Conservation (phyloP, 2,888 invertebrate genomes). For the Pristionchus maxplancki region DNA sequence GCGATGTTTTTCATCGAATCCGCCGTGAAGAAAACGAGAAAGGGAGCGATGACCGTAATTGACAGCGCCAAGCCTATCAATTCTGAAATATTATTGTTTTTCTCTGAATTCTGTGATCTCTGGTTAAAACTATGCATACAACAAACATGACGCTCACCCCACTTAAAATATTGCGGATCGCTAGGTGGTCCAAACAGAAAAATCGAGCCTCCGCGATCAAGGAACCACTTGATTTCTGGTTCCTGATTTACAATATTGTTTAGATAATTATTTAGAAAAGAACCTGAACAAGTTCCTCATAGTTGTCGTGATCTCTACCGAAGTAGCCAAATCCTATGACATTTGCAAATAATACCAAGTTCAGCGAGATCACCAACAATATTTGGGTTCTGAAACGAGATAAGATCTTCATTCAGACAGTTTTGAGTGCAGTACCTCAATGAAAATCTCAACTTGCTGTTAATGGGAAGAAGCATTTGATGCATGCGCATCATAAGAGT, state of each 20-base stretch:
- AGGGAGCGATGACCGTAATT: neutral
- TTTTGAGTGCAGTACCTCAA: neutral
- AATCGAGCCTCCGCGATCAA: neutral
- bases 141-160: neutral
- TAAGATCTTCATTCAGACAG: neutral
- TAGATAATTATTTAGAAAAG: neutral
- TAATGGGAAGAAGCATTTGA: neutral
- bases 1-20: neutral
- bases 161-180: neutral
- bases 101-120: too few species aligned
- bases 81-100: neutral
- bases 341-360: neutral
- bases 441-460: neutral
- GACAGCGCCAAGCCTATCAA: neutral
- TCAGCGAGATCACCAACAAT: neutral
- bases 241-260: neutral
- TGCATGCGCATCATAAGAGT: neutral
- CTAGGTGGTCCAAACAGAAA: neutral
- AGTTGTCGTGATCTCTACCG: neutral
- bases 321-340: neutral
- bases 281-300: neutral
- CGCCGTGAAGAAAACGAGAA: neutral
- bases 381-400: neutral
- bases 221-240: neutral
- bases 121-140: neutral